Conservation (phyloP, 1,140 invertebrate species). For the Cotesia vestalis region DNA sequence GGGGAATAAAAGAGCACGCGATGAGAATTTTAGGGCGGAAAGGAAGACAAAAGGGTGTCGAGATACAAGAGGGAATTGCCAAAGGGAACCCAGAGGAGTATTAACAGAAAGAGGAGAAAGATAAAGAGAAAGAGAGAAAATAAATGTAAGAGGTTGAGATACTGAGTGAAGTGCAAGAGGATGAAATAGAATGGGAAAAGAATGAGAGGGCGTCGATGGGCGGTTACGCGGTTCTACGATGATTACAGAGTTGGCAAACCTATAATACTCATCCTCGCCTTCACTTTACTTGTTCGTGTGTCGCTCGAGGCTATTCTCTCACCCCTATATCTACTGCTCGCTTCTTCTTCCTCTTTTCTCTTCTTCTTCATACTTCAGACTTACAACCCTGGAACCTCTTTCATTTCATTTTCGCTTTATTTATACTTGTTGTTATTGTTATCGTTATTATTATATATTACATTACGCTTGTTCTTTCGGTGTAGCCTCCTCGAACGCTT, state of each 20-base stretch:
- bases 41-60: slow-evolving; percentile 44
- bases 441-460: slow-evolving; percentile 34
- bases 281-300: slow-evolving; percentile 28
- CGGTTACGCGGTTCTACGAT: slow-evolving; percentile 63
- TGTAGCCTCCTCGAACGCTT: slow-evolving; percentile 23
- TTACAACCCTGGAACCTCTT: slow-evolving; percentile 8
- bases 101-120: slow-evolving; percentile 35
- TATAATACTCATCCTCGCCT: slow-evolving; percentile 60
- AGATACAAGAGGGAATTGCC: slow-evolving; percentile 42
- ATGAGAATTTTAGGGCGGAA: slow-evolving; percentile 26
- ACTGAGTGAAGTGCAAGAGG: slow-evolving; percentile 45
- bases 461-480: slow-evolving; percentile 1
- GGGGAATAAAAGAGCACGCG: slow-evolving; percentile 8
- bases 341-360: slow-evolving; percentile 23
- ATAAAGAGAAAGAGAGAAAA: slow-evolving; percentile 10
- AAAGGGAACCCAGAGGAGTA: slow-evolving; percentile 30
- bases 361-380: background rate
- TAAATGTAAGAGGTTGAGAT: slow-evolving; percentile 42
- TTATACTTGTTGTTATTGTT: slow-evolving; percentile 35
- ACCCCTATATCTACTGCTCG: slow-evolving; percentile 14
- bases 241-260: slow-evolving; percentile 64
- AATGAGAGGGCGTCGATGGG: slow-evolving; percentile 63
- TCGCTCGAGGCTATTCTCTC: slow-evolving; percentile 31
- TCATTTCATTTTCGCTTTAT: slow-evolving; percentile 19
- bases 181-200: slow-evolving; percentile 51